Evolutionary conservation across 2,797 vertebrate species (phyloP), one percentile per base, ranked within the genome.

Genomic region (Crocidura indochinensis): DNA sequence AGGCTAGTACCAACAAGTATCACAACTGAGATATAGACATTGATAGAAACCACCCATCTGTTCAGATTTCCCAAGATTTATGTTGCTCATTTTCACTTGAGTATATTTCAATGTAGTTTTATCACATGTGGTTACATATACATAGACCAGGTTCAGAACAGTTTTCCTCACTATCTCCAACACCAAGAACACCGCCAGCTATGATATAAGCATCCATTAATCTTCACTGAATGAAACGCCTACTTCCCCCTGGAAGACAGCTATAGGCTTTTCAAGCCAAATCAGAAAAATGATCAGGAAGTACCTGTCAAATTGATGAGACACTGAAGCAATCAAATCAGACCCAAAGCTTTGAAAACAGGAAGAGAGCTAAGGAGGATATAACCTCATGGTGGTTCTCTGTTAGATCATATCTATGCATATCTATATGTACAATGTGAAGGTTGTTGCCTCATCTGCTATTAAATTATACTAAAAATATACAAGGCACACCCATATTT

Each of bases 71-170:
- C 24, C 27, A 0, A 3, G 17, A 27, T n/a, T 19, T 10, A 2
- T 38, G 2, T 14, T 60, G n/a, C 8, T 14, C 26, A 0, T 12
- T 1, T 68, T 8, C 24, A 27, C 19, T 14, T 8, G 7, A 4
- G 19, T 8, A 11, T 14, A 2, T 22, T 31, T 71, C 56, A 53
- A 0, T 0, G 15, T 1, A 1, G 24, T 19, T 19, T 29, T 24
- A 4, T 29, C 8, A 1, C 0, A 1, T 15, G 14, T 10, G 17
- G 0, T 3, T 6, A n/a, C 0, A 2, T 29, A 24, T 46, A 10
- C 1, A 0, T 10, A 0, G 20, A 47, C 17, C 5, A 4, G 53
- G 8, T 2, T 24, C 3, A 8, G n/a, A 20, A 7, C 0, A 0
- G 1, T 15, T 6, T 47, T 49, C 14, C 1, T 31, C n/a, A 0